These are phyloP conservation scores for Harpalus rubripes DNA, from an alignment of 2,888 invertebrate genomes.

Conservation along the genomic window DNA sequence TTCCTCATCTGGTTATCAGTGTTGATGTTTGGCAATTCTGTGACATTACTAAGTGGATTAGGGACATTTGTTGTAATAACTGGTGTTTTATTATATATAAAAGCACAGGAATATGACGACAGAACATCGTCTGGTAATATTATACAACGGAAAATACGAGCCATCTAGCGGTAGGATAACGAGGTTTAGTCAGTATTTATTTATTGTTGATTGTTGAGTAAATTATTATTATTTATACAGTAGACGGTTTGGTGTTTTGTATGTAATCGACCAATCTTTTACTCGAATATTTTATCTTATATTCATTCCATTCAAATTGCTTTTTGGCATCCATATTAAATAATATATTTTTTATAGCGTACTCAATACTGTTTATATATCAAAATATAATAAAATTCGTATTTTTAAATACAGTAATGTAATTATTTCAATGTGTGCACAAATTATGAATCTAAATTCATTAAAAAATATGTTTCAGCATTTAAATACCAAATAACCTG, in stretches of 20 bases:
- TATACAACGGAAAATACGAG: slow-evolving; percentile 76
- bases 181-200: slow-evolving; percentile 35
- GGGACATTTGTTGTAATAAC: slow-evolving; percentile 86
- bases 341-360: slow-evolving; percentile 49
- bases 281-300: slow-evolving; percentile 10
- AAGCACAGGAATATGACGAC: slow-evolving; percentile 83
- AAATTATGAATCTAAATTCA: no score
- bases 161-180: slow-evolving; percentile 73
- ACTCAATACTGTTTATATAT: slow-evolving; percentile 19
- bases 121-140: slow-evolving; percentile 74
- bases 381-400: slow-evolving; percentile 41
- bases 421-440: not conserved
- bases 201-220: slow-evolving; percentile 51
- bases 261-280: slow-evolving; percentile 48
- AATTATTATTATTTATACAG: slow-evolving; percentile 41
- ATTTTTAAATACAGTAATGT: slow-evolving; percentile 37
- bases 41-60: slow-evolving; percentile 85
- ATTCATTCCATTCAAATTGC: slow-evolving; percentile 32
- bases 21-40: slow-evolving; percentile 86
- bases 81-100: slow-evolving; percentile 87
- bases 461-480: slow-evolving; percentile 50
- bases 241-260: slow-evolving; percentile 42
- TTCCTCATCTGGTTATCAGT: slow-evolving; percentile 89
- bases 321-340: slow-evolving; percentile 38
- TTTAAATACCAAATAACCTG: slow-evolving; percentile 66